Conservation (phyloP, 1,140 invertebrate genomes). For the Anagrus nilaparvatae region DNA sequence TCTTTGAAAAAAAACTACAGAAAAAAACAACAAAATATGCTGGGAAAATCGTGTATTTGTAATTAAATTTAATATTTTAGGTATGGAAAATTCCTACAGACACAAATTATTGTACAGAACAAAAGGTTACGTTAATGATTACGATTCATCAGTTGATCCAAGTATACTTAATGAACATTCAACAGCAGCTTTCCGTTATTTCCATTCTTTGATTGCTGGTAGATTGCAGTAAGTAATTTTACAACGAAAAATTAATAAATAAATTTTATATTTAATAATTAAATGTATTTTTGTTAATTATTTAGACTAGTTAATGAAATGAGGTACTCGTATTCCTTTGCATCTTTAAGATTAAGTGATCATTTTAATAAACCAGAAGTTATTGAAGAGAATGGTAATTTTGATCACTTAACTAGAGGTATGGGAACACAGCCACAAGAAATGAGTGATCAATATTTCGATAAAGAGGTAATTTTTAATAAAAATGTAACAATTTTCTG, state of each 20-base stretch:
- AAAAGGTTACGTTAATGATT: constrained; percentile 70
- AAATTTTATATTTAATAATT: background rate
- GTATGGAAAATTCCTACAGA: constrained; percentile 54
- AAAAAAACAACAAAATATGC: constrained; percentile 8
- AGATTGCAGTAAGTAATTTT: constrained; percentile 55
- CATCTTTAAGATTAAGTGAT: constrained; percentile 56
- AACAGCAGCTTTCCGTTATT: constrained; percentile 77
- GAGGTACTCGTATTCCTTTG: constrained; percentile 37
- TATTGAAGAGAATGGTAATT: constrained; percentile 56
- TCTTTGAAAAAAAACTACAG: too few species aligned
- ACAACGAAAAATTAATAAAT: background rate
- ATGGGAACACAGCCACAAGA: constrained; percentile 61
- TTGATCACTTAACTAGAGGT: constrained; percentile 62
- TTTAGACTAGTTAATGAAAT: constrained; percentile 54
- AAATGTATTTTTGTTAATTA: background rate
- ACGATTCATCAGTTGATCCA: constrained; percentile 68
- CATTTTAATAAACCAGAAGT: constrained; percentile 64
- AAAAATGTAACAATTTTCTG: background rate
- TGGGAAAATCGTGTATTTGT: background rate
- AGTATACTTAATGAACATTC: constrained; percentile 76
- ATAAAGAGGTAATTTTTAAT: constrained; percentile 49
- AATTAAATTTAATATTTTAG: too few species aligned
- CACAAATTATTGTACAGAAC: constrained; percentile 59
- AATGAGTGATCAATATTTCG: constrained; percentile 60
- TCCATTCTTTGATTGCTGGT: constrained; percentile 75